Evolutionary conservation across 2,797 vertebrate species (phyloP).

Genomic region (Sebastes itinus): DNA sequence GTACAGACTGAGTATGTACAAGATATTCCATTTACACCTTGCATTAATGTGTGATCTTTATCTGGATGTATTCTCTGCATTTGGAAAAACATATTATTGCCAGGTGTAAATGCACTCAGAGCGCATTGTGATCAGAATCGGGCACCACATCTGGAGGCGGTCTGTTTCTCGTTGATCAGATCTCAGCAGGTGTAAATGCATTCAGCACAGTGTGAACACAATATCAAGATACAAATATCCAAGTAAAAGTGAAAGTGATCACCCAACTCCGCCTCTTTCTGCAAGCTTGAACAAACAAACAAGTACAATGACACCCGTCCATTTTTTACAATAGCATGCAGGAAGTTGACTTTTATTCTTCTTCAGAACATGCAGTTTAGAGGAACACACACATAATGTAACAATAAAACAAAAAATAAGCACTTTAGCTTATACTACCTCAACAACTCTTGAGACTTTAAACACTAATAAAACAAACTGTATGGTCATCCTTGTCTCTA

Average conservation of each 20-base stretch:
- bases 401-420: too few species aligned
- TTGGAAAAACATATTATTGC: background rate
- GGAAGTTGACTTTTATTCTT: too few species aligned
- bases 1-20: background rate
- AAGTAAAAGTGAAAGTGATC: background rate
- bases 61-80: background rate
- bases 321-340: background rate
- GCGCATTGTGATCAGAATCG: background rate
- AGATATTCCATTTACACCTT: background rate
- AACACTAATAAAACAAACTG: too few species aligned
- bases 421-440: background rate
- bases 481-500: background rate
- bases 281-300: background rate
- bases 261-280: background rate
- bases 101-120: background rate
- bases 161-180: background rate
- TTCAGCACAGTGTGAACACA: background rate
- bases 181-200: background rate
- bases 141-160: background rate
- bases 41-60: background rate
- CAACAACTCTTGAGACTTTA: constrained; percentile 6
- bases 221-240: background rate
- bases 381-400: background rate
- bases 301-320: too few species aligned
- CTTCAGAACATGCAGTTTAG: too few species aligned